phyloP scores from a whole-genome alignment of 2,797 vertebrate genomes.

The Acrocephalus scirpaceus region DNA sequence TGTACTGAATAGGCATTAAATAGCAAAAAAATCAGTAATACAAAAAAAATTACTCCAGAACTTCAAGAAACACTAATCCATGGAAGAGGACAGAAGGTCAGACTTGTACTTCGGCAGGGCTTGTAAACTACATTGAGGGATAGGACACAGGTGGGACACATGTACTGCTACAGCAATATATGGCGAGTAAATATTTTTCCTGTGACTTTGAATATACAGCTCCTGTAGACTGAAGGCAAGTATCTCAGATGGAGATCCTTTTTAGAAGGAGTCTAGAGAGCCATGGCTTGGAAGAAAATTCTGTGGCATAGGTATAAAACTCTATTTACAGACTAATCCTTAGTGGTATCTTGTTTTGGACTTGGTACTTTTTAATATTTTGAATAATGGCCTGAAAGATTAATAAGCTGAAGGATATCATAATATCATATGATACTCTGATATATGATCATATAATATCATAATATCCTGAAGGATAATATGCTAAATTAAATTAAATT shows the following conservation, averaged over 20 bases:
- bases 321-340: neutral
- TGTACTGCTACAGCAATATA: neutral
- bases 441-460: too few species aligned
- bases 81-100: neutral
- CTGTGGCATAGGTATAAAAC: neutral
- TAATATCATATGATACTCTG: too few species aligned
- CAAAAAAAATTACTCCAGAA: neutral
- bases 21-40: neutral
- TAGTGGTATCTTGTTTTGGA: neutral
- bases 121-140: neutral
- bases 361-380: neutral
- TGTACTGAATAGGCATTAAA: neutral
- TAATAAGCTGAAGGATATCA: too few species aligned
- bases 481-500: too few species aligned
- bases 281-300: neutral
- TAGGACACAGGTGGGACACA: fast-evolving
- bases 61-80: neutral
- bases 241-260: neutral
- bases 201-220: neutral
- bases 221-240: neutral
- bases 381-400: neutral
- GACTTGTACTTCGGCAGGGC: neutral
- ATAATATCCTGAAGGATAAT: neutral
- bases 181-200: neutral
- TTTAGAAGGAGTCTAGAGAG: neutral